Evolutionary conservation across 1,140 invertebrate species (phyloP).

Genomic region (Coboldia fuscipes): DNA sequence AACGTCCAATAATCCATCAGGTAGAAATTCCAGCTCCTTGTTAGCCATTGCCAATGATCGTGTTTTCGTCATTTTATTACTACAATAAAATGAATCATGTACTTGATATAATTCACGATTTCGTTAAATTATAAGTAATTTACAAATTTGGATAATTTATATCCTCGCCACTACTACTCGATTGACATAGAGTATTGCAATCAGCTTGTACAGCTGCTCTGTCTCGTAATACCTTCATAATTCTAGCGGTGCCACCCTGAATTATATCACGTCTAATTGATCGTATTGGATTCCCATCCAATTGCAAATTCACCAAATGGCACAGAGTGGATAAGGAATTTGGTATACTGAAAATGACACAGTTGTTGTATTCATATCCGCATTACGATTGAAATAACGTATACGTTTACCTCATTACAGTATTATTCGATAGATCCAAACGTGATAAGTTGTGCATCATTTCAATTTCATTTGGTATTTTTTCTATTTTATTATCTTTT

Average conservation of each 20-base stretch:
- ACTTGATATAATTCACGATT: constrained; percentile 2
- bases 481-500: constrained; percentile 46
- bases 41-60: constrained; percentile 40
- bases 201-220: constrained; percentile 24
- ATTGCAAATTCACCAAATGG: constrained; percentile 57
- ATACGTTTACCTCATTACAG: constrained; percentile 5
- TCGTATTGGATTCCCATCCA: constrained; percentile 70
- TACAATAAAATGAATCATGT: constrained; percentile 13
- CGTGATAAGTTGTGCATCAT: constrained; percentile 49
- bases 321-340: constrained; percentile 47
- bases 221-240: constrained; percentile 59
- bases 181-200: constrained; percentile 10
- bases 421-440: constrained; percentile 65
- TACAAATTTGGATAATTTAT: constrained; percentile 42
- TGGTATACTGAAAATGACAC: constrained; percentile 37
- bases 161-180: constrained; percentile 3
- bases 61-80: constrained; percentile 49
- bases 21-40: constrained; percentile 38
- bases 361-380: not conserved
- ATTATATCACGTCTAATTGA: constrained; percentile 55
- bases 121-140: constrained; percentile 12
- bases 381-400: not conserved
- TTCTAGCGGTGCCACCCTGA: constrained; percentile 53
- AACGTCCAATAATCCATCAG: constrained; percentile 43
- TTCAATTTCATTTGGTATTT: constrained; percentile 56